Base-by-base conservation (phyloP, 2,888 invertebrate genomes). In the Xanthia icteritia region DNA sequence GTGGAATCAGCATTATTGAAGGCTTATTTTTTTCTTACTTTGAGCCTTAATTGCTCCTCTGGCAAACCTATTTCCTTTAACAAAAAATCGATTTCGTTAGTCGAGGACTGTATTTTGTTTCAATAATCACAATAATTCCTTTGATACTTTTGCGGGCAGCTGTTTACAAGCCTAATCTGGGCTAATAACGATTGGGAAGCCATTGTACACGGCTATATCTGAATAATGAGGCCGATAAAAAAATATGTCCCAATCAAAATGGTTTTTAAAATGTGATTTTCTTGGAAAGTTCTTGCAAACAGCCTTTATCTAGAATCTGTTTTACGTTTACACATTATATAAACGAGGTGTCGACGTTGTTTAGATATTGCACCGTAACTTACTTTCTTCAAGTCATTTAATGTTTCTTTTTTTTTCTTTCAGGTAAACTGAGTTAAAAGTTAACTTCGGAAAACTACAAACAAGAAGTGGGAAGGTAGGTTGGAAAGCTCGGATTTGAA, bases 221-320 rank as follows among this genome's bases (percentile, higher is more conserved):
- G 81, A 91, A 89, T 90, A 89, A 91, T 89, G 86, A 86, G 39
- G 67, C 70, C 83, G 81, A 90, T 91, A 89, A 91, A 91, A 89
- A 77, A 73, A 56, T 86, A 86, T 81, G 39, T 51, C 39, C 73
- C 60, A 77, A 64, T 79, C 67, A 82, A 86, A 82, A 82, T 71
- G 84, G 84, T 77, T 84, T 84, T 80, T 78, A 76, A 86, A 85
- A 86, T 67, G 71, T 69, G 23, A 73, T 84, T 76, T 80, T 73
- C 63, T 73, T 60, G 23, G 36, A 51, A 73, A 71, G 15, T 45
- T 73, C 56, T 27, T 48, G 31, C 60, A 60, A 66, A 75, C 63
- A 73, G 76, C 45, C n/a, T 51, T 78, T 86, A 77, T 75, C 74
- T 71, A 39, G 31, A 42, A 82, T 79, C 70, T 60, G 45, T 73